Percentiles rank a stretch among this genome's conserved stretches.
phyloP scores from a whole-genome alignment of 2,888 invertebrate genomes.

The Enchytraeus crypticus region DNA sequence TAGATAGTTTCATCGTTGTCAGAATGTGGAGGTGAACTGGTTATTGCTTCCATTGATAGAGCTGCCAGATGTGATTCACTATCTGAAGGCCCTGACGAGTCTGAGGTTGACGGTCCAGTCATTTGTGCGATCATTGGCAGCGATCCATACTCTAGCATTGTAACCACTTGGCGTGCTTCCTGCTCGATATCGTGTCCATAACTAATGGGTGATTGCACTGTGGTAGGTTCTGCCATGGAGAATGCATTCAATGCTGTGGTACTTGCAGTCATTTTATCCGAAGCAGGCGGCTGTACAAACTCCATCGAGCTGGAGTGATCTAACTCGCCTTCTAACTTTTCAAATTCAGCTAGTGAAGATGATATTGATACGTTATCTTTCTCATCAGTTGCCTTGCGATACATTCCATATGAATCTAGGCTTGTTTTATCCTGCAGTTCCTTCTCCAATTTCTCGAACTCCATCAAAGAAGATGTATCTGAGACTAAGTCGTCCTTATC shows the following conservation, averaged over 20 bases:
- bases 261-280: slow-evolving; percentile 9
- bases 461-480: slow-evolving; percentile 44
- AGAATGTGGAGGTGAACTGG: neutral
- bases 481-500: slow-evolving; percentile 64
- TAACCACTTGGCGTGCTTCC: slow-evolving; percentile 46
- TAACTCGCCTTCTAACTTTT: slow-evolving; percentile 76
- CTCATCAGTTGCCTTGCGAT: slow-evolving; percentile 5
- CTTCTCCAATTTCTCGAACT: slow-evolving; percentile 28
- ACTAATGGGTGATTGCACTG: slow-evolving; percentile 32
- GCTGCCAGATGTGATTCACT: no score
- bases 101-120: no score
- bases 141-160: slow-evolving; percentile 42
- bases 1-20: slow-evolving; percentile 2
- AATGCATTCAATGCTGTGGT: slow-evolving; percentile 15
- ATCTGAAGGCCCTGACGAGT: no score
- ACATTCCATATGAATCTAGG: slow-evolving; percentile 10
- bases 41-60: no score
- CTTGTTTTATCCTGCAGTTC: slow-evolving; percentile 23
- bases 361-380: slow-evolving; percentile 78
- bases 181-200: slow-evolving; percentile 40
- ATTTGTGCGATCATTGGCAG: slow-evolving; percentile 22
- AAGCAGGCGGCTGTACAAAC: slow-evolving; percentile 30
- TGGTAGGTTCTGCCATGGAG: slow-evolving; percentile 31
- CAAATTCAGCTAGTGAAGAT: slow-evolving; percentile 80
- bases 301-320: slow-evolving; percentile 56